phyloP scores from a whole-genome alignment of 2,113 vertebrate species.

The Tupaia tana region DNA sequence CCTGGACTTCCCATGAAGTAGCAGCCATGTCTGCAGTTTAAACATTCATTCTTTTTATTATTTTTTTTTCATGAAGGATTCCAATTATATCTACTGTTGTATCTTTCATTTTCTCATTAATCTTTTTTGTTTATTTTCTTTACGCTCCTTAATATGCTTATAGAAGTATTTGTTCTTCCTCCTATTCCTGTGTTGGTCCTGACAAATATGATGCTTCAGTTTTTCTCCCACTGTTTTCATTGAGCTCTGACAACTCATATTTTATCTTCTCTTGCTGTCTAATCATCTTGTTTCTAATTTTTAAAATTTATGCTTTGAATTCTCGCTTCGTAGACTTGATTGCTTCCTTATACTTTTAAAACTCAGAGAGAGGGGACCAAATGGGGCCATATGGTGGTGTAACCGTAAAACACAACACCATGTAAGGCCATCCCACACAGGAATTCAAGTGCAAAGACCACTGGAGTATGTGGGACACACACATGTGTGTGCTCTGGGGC shows the following conservation, averaged over 20 bases:
- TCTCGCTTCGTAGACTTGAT: not conserved
- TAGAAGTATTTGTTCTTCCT: not conserved
- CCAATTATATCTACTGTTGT: not conserved
- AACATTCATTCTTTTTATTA: not conserved
- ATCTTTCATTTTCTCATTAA: not conserved
- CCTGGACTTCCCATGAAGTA: not conserved
- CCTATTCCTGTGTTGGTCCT: not conserved
- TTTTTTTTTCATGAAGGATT: not conserved
- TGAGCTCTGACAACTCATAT: not conserved
- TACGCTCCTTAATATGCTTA: not conserved
- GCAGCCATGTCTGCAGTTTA: not conserved
- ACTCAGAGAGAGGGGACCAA: not conserved
- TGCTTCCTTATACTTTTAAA: not conserved
- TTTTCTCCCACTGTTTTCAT: not conserved
- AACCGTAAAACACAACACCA: no score
- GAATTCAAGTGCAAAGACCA: no score
- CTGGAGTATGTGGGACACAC: no score
- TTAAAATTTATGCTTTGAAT: slow-evolving; percentile 30
- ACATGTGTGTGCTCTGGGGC: no score
- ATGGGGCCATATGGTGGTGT: no score
- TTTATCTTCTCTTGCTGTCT: not conserved
- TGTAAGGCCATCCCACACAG: no score
- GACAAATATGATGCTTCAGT: not conserved
- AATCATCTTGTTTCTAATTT: not conserved
- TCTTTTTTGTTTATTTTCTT: not conserved